A percentile compares a stretch with the other conserved stretches of the same genome.
phyloP scores from a whole-genome alignment of 2,113 vertebrate genomes.

The Mirza zaza region DNA sequence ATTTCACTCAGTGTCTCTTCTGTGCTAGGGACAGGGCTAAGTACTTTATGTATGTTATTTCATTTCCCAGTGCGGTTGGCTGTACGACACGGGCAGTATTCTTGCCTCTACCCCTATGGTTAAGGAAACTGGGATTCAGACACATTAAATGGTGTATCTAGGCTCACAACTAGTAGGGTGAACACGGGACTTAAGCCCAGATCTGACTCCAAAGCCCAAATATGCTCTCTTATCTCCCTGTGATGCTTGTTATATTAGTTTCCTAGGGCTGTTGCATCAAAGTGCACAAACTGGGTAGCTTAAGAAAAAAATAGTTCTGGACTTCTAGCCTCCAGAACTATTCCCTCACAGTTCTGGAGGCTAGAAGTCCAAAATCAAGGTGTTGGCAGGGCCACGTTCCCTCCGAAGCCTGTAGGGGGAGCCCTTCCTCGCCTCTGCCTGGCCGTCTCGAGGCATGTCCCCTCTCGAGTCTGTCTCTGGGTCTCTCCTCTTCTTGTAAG shows the following conservation, averaged over 20 bases:
- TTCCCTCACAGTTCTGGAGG: not conserved
- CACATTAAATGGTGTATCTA: not conserved
- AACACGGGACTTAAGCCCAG: not conserved
- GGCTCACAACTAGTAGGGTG: not conserved
- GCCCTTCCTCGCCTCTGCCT: not conserved
- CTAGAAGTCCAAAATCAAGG: not conserved
- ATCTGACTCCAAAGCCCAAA: not conserved
- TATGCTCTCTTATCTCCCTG: too few relatives aligned
- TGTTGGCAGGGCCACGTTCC: not conserved
- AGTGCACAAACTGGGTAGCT: not conserved
- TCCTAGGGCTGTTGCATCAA: not conserved
- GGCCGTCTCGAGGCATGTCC: not conserved
- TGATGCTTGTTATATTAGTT: not conserved
- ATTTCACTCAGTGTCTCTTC: not conserved
- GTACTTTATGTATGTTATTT: not conserved
- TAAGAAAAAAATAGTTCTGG: too few relatives aligned
- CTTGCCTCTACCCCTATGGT: not conserved
- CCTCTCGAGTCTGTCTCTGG: not conserved
- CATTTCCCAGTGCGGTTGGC: too few relatives aligned
- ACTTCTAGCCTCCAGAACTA: too few relatives aligned
- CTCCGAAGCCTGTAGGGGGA: not conserved
- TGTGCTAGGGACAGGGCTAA: not conserved
- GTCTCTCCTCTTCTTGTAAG: not conserved
- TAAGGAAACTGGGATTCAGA: not conserved
- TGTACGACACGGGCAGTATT: not conserved